These are phyloP conservation scores for Nephotettix cincticeps DNA, from an alignment of 1,140 invertebrate genomes.

Conservation along the genomic window DNA sequence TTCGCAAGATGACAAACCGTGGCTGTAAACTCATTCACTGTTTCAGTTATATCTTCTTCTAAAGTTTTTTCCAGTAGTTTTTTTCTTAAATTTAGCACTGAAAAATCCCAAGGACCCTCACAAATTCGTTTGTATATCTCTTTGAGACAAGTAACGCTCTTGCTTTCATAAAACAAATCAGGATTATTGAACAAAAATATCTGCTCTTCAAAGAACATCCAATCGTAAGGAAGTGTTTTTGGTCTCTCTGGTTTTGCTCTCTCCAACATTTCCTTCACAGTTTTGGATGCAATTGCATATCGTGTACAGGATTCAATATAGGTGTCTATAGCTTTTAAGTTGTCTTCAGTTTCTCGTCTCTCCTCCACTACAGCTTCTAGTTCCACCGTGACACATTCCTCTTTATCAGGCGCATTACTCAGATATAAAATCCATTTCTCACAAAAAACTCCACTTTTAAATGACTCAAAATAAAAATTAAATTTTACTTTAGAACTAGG, in stretches of 20 bases:
- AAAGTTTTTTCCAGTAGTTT: background rate
- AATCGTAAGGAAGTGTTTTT: background rate
- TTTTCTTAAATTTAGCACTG: background rate
- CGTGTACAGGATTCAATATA: constrained; percentile 5
- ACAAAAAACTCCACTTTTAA: background rate
- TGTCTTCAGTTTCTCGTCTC: background rate
- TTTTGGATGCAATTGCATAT: background rate
- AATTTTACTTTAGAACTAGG: background rate
- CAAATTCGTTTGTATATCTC: background rate
- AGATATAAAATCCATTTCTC: background rate
- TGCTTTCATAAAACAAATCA: constrained; percentile 1
- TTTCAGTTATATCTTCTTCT: background rate
- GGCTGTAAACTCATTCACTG: background rate
- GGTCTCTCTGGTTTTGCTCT: background rate
- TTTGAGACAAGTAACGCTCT: background rate
- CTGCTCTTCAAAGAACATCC: constrained; percentile 11
- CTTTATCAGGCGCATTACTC: background rate
- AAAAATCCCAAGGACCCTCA: constrained; percentile 7
- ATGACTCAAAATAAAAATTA: background rate
- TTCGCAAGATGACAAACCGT: background rate
- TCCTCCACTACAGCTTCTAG: background rate
- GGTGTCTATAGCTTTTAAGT: background rate
- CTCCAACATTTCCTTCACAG: background rate
- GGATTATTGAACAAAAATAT: constrained; percentile 3
- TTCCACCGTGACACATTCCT: background rate